phyloP scores from a whole-genome alignment of 35 echinoderm and acorn worm genomes.

The Nesometra sesokonis region DNA sequence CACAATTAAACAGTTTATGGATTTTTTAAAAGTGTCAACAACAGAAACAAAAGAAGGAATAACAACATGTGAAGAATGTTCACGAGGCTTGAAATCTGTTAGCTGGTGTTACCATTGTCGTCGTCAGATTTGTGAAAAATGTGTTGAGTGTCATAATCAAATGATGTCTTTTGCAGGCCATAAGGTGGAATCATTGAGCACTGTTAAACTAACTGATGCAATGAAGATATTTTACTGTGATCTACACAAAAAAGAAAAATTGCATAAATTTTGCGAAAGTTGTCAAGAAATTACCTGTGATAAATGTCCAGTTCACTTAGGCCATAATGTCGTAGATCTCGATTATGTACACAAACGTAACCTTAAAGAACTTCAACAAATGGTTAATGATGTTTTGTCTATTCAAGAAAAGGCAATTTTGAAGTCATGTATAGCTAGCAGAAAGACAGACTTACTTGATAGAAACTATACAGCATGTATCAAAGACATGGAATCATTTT shows the following conservation, averaged over 20 bases:
- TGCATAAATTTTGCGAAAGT: neutral
- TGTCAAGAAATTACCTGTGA: neutral
- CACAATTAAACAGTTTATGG: neutral
- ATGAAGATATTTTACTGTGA: neutral
- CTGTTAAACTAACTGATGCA: neutral
- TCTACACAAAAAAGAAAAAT: neutral
- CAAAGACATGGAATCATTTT: neutral
- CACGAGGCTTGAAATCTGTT: neutral
- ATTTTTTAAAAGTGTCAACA: neutral
- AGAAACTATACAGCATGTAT: neutral
- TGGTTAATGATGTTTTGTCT: neutral
- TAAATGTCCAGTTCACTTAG: neutral
- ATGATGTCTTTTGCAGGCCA: neutral
- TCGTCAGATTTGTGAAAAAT: neutral
- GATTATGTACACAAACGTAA: neutral
- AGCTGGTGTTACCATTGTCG: neutral
- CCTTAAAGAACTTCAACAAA: neutral
- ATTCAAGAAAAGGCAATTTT: neutral
- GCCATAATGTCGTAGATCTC: neutral
- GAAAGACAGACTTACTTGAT: neutral
- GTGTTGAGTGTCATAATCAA: neutral
- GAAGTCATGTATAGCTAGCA: neutral
- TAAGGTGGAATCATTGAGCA: neutral
- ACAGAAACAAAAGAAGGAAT: neutral
- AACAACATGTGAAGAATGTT: neutral